Base-by-base conservation (phyloP, 1,140 invertebrate genomes). In the Orius insidiosus region DNA sequence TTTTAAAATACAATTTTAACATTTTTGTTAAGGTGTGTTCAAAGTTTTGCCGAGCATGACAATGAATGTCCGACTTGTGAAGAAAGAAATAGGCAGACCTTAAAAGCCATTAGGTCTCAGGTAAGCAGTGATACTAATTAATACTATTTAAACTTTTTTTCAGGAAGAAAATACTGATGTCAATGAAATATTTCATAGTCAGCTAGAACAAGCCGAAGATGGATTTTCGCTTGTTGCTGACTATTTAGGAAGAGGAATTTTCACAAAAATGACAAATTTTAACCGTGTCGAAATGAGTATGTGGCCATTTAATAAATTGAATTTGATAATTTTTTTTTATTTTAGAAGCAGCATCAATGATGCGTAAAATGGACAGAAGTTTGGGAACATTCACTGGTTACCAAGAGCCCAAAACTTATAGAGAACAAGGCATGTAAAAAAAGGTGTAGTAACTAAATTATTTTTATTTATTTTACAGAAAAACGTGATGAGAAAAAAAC, bases 171-270 rank as follows among this genome's bases (percentile, higher is more conserved):
- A 67, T 51, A 69, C 66, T 62, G 75, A 78, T 59, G 58, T 79
- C 32, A 76, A 81, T 58, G 80, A 84, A 65, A 72, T 69, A 48
- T 85, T 85, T 61, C 80, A 84, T 55, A 76, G 73, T 56, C 65
- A 79, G 53, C 56, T 85, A 38, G 78, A 85, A 56, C 67, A 72
- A 56, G 70, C 77, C 5, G 70, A 76, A 47, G 81, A 88, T 64
- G 71, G 77, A 51, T 92, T 93, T 66, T 76, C 83, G 3, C 73
- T 92, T 2, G 78, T 92, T 6, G 84, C 87, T 2, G 85, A 92
- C 56, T 94, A 90, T 65, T 88, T 92, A 66, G 85, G 87, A 0
- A 70, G 83, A 52, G 84, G 86, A 2, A 70, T 93, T 2, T 93
- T 95, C 60, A 80, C 80, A 56, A 78, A 78, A 59, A 60, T 80